Base-by-base conservation (phyloP, 2,113 vertebrate genomes). In the Grus americana region DNA sequence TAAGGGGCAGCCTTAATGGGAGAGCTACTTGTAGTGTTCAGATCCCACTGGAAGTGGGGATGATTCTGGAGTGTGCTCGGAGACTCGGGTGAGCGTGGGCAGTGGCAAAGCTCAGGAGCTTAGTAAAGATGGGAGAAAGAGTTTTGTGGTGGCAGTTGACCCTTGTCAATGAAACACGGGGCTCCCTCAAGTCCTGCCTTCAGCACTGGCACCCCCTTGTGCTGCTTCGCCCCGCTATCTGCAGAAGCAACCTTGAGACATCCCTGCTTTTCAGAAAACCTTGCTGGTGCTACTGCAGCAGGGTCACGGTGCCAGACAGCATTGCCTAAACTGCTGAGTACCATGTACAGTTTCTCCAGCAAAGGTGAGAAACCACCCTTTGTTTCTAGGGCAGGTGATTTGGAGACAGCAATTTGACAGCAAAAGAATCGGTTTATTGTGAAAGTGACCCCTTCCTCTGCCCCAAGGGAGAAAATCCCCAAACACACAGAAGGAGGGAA, bases 161-260 rank as follows among this genome's bases (percentile, higher is more conserved):
- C 29, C 36, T 79, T 1, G 1, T 58, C 58, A 58, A 5, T 18
- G 49, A 78, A 59, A 63, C 14, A 34, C 11, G n/a, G 65, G 55
- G 16, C 22, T 81, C 16, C 23, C 44, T 50, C 29, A 76, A 52
- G 59, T 59, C 58, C 65, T 88, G n/a, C 36, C 46, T 74, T 73
- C 54, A 50, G 2, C 49, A 26, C 38, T 57, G 18, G 59, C 29
- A 58, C 7, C 8, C 13, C 40, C 42, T 68, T 2, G 0, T 6
- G 5, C 38, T 63, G 30, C 44, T 73, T 63, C 27, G 10, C 59
- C 2, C 2, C 0, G 0, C 58, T 59, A 29, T 10, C 42, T 1
- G 2, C 30, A 71, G 62, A 73, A 85, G 16, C 36, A 70, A 5
- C 16, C 34, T 54, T 46, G 49, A 36, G 19, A 36, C 0, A 4